phyloP scores from a whole-genome alignment of 2,888 invertebrate genomes.

The Portevinia maculata region DNA sequence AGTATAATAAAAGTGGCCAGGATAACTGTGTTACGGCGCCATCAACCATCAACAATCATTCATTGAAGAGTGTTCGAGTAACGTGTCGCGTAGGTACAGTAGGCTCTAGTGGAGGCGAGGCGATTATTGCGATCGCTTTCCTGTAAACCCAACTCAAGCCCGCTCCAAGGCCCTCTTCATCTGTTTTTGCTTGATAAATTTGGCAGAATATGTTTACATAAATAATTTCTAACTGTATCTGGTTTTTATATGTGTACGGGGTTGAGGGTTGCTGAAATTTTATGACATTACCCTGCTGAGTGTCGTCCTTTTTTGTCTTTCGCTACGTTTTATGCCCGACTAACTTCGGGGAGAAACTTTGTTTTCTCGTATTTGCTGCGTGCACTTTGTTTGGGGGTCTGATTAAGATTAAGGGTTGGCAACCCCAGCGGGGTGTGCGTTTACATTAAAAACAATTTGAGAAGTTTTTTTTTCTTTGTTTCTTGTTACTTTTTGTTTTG shows the following conservation, averaged over 20 bases:
- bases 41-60: conserved; percentile 67
- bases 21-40: conserved; percentile 65
- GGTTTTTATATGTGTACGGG: conserved; percentile 35
- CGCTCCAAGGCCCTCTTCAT: conserved; percentile 21
- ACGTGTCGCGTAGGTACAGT: conserved; percentile 5
- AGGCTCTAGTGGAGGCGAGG: not conserved
- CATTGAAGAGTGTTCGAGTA: conserved; percentile 32
- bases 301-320: conserved; percentile 70
- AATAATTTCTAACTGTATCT: conserved; percentile 70
- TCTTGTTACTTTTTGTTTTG: conserved; percentile 50
- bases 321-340: conserved; percentile 31
- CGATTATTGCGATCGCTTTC: conserved; percentile 6
- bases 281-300: conserved; percentile 65
- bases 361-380: conserved; percentile 40
- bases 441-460: conserved; percentile 73
- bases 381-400: conserved; percentile 64
- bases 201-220: conserved; percentile 70
- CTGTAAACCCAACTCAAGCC: conserved; percentile 20
- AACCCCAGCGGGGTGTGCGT: conserved; percentile 69
- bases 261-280: conserved; percentile 48
- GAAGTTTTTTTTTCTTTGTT: conserved; percentile 56
- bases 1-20: conserved; percentile 56
- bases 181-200: conserved; percentile 58
- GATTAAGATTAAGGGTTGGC: conserved; percentile 73
- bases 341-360: conserved; percentile 29